Evolutionary conservation across 2,888 invertebrate genomes (phyloP).

Genomic region (Drosophila imparisetae): DNA sequence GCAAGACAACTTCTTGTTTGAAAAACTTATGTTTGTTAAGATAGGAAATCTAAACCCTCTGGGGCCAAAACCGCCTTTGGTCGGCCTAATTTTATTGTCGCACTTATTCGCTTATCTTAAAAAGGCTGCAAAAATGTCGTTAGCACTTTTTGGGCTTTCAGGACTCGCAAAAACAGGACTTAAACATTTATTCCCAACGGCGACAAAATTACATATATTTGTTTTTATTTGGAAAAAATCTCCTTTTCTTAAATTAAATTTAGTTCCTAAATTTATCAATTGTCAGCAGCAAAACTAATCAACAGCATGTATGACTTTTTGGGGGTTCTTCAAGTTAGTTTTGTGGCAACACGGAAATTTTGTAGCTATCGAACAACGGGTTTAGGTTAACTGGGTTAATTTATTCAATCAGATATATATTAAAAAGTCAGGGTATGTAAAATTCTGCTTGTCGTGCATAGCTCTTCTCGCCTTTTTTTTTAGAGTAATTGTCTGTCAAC

Average conservation of each 20-base stretch:
- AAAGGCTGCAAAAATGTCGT: not conserved
- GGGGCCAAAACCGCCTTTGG: not conserved
- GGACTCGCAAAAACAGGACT: too few species aligned
- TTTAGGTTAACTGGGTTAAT: not conserved
- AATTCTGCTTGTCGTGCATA: not conserved
- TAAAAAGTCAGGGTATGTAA: not conserved
- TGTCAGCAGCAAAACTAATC: not conserved
- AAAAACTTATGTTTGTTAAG: not conserved
- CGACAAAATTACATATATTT: not conserved
- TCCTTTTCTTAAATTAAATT: not conserved
- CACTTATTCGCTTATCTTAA: not conserved
- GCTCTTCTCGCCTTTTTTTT: slow-evolving; percentile 8
- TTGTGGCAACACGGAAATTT: not conserved
- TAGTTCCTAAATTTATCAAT: not conserved
- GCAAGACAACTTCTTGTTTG: not conserved
- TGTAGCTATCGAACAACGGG: not conserved
- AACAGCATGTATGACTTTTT: not conserved
- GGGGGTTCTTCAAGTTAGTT: not conserved
- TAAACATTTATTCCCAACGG: too few species aligned
- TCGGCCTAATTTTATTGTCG: not conserved
- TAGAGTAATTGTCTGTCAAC: slow-evolving; percentile 24
- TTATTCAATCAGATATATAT: not conserved
- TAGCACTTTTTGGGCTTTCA: too few species aligned
- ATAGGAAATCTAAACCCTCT: not conserved
- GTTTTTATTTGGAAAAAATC: rapidly evolving